Base-by-base conservation (phyloP, 2,113 vertebrate species). In the Peromyscus maniculatus region DNA sequence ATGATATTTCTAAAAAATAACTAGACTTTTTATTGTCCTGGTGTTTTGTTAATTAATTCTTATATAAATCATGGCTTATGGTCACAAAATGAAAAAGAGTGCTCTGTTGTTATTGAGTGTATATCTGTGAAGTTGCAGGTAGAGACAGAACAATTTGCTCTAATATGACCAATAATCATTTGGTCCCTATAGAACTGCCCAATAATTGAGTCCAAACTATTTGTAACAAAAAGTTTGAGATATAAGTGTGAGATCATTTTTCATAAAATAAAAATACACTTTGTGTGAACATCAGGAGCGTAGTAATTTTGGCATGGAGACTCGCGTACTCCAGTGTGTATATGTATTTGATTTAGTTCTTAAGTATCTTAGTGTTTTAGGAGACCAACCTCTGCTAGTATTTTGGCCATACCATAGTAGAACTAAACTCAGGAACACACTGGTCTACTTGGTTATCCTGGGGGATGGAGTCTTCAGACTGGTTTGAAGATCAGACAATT, bases 1-100 rank as follows among this genome's bases (percentile, higher is more conserved):
- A 17, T 79, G 28, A n/a, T 67, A 89, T 72, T 11, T 87, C 77
- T 82, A 86, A 86, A 17, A 21, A 39, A 80, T 9, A 78, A 49
- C 3, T 49, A 86, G 6, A n/a, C 66, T 77, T 96, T 62, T 64
- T 7, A 78, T 57, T 92, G 43, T 89, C 57, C 13, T 4, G 16
- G 74, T 87, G 26, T 77, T 89, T n/a, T 94, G 4, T 87, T 91
- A 21, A 13, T 78, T 72, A 74, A 71, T 91, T 28, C 19, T 91
- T 69, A 49, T 74, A 11, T 71, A 55, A 39, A 28, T 82, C 24
- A 33, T 12, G n/a, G 33, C 7, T 46, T 16, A 69, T 13, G 11
- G 13, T 49, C 46, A 16, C 10, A 72, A 82, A 28, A 6, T 72
- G 26, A 52, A 1, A 4, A 57, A n/a, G 43, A 59, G 26, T 19